Evolutionary conservation across 2,888 invertebrate genomes (phyloP).

Genomic region (Hirtodrosophila trivittata): DNA sequence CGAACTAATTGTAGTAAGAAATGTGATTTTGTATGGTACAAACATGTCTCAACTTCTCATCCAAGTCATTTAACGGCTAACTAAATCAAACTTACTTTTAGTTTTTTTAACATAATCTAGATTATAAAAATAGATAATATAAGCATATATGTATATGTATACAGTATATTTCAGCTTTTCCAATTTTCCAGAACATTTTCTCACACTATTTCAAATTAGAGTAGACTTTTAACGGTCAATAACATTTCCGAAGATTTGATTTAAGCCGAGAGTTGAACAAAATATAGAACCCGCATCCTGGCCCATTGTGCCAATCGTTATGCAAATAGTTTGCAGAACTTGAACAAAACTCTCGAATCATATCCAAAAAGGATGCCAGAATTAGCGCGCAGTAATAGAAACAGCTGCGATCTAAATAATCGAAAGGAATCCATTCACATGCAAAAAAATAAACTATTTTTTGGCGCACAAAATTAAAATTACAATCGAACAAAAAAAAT

Average conservation of each 20-base stretch:
- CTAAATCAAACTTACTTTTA: no score
- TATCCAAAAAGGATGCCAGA: constrained; percentile 24
- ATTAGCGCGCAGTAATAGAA: constrained; percentile 47
- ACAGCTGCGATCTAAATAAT: constrained; percentile 63
- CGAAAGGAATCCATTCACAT: constrained; percentile 65
- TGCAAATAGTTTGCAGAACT: constrained; percentile 41
- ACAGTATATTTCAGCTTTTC: no score
- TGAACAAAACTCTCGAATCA: constrained; percentile 13
- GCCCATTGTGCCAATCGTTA: constrained; percentile 16
- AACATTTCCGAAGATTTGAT: constrained; percentile 31
- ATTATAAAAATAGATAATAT: no score
- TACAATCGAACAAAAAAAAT: constrained; percentile 72
- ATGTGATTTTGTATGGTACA: no score
- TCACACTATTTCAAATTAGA: constrained; percentile 13
- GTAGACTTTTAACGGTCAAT: not conserved
- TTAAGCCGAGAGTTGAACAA: constrained; percentile 21
- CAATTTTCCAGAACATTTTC: constrained; percentile 21
- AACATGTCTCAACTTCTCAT: no score
- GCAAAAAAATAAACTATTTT: constrained; percentile 63
- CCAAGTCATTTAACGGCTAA: no score
- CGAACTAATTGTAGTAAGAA: no score
- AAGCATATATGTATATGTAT: no score
- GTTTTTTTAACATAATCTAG: no score
- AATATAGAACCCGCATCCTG: constrained; percentile 41
- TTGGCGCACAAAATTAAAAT: constrained; percentile 68